phyloP scores from a whole-genome alignment of 2,113 vertebrate genomes.

The Drymodes brunneopygia region DNA sequence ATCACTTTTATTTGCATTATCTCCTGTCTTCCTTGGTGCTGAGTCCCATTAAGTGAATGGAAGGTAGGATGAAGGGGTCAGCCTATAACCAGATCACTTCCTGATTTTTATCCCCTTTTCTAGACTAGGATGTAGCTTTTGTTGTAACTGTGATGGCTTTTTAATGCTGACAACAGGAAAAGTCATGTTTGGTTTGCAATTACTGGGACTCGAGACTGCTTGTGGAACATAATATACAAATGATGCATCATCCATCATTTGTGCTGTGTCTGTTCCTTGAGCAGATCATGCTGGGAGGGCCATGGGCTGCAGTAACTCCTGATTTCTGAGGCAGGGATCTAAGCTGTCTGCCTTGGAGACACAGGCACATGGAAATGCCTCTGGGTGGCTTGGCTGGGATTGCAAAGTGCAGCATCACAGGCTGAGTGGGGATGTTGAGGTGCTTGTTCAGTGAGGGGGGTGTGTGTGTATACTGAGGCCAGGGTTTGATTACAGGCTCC shows the following conservation, averaged over 20 bases:
- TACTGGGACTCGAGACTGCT: background rate
- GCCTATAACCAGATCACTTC: background rate
- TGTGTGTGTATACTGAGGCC: accelerated
- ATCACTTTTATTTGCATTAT: background rate
- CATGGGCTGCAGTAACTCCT: accelerated
- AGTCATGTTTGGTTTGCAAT: background rate
- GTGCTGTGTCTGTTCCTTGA: background rate
- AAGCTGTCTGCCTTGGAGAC: background rate
- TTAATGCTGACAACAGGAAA: background rate
- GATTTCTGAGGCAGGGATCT: background rate
- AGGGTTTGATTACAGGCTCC: background rate
- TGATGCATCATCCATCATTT: background rate
- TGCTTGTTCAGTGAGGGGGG: background rate
- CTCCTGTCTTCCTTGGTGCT: background rate
- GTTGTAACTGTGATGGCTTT: background rate
- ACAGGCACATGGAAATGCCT: accelerated
- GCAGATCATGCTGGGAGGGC: background rate
- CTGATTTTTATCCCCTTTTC: background rate
- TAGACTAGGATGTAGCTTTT: background rate
- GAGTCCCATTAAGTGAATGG: background rate
- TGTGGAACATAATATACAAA: background rate
- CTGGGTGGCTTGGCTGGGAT: background rate
- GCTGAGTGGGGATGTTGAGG: background rate
- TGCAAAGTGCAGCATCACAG: accelerated
- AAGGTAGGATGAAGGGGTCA: background rate